Evolutionary conservation across 2,888 invertebrate species (phyloP), one percentile per base, ranked within the genome.

Genomic region (Clanis bilineata): DNA sequence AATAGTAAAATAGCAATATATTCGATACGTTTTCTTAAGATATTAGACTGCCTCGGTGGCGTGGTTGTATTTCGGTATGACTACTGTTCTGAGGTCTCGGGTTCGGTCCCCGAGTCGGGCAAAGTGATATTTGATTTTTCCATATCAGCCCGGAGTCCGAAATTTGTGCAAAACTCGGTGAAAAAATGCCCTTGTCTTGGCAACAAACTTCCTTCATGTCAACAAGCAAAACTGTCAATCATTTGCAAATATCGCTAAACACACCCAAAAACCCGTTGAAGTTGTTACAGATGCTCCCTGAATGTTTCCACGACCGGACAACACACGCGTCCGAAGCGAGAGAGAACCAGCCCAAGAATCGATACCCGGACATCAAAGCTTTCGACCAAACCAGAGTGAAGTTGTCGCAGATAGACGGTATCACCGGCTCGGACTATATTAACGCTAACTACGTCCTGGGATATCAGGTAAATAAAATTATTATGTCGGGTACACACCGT

Each of bases 361-460:
- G 98, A 10, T 98, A 98, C 82, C 98, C 98, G 0, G 98, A 98
- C 79, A 98, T 98, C 65, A 97, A 97, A 86, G 96, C 97, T 0
- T 98, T 97, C 82, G 98, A 98, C 89, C 98, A 98, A 86, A 98
- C 98, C 6, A 88, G 98, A 72, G 97, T 98, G 0, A 96, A 96
- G 73, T 85, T 98, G 10, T 93, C 95, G 0, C 95, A 95, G 74
- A 89, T 96, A 6, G 97, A 97, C 75, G 95, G 96, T 58, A 94
- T 96, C 57, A 93, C 94, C 43, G 96, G 97, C 2, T 96, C 97
- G 0, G 98, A 98, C 83, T 98, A 98, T 76, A 97, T 98, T 66
- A 98, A 98, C 82, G 97, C 98, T 0, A 98, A 98, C 82, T 97
- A 96, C 77, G 97, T 98, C 0, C 94, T 96, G 83, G 97, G 98